Evolutionary conservation across 2,113 vertebrate genomes (phyloP).

Genomic region (Rhinolophus ferrumequinum): DNA sequence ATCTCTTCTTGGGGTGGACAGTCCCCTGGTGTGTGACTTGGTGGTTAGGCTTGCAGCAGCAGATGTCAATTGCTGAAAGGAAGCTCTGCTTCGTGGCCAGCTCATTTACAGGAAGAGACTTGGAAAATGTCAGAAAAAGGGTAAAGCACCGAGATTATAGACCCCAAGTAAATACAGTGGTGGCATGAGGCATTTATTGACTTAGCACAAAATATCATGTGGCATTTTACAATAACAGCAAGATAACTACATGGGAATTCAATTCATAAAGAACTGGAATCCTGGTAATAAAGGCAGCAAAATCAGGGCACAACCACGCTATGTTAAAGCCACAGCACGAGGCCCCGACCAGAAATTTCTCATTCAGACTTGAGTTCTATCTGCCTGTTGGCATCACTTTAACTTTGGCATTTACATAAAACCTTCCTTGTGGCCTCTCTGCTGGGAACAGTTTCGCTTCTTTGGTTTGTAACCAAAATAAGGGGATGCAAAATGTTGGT

Average conservation of each 20-base stretch:
- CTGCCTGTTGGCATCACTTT: slow-evolving; percentile 61
- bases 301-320: slow-evolving; percentile 34
- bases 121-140: slow-evolving; percentile 76
- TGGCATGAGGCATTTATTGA: slow-evolving; percentile 65
- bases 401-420: slow-evolving; percentile 38
- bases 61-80: slow-evolving; percentile 51
- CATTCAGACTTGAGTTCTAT: slow-evolving; percentile 41
- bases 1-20: slow-evolving; percentile 44
- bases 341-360: slow-evolving; percentile 38
- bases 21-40: slow-evolving; percentile 66
- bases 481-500: background rate
- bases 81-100: slow-evolving; percentile 4
- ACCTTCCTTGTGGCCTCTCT: background rate
- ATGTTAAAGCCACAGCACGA: slow-evolving; percentile 59
- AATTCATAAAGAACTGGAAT: slow-evolving; percentile 71
- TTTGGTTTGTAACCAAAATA: slow-evolving; percentile 47
- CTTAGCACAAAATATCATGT: slow-evolving; percentile 70
- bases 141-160: slow-evolving; percentile 63
- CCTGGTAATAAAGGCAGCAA: slow-evolving; percentile 30
- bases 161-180: slow-evolving; percentile 70
- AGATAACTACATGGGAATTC: slow-evolving; percentile 68
- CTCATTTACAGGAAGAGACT: slow-evolving; percentile 61
- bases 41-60: background rate
- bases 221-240: slow-evolving; percentile 72
- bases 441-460: slow-evolving; percentile 40